A percentile compares a stretch with the other conserved stretches of the same genome.
Conservation (phyloP, 2,113 vertebrate species). For the Hippoglossus stenolepis region DNA sequence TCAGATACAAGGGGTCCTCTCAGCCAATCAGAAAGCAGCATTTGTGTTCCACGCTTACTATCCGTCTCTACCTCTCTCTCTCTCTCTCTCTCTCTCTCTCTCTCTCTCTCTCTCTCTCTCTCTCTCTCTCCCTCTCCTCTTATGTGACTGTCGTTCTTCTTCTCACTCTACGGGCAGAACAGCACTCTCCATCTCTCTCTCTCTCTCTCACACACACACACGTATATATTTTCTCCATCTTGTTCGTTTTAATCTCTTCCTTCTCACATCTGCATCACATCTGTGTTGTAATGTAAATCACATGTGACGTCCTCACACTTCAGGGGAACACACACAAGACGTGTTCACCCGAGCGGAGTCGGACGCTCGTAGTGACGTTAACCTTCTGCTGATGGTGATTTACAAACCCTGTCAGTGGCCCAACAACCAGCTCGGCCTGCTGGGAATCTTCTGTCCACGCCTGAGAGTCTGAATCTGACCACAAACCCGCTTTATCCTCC, state of each 20-base stretch:
- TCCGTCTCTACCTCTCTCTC: not conserved
- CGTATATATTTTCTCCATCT: not conserved
- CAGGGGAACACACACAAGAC: no score
- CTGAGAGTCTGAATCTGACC: no score
- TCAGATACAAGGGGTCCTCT: slow-evolving; percentile 67
- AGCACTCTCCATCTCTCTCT: not conserved
- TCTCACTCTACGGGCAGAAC: not conserved
- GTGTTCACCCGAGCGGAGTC: not conserved
- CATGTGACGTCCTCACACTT: no score
- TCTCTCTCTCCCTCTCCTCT: not conserved
- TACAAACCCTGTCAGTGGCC: no score
- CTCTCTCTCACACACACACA: not conserved
- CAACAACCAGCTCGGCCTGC: no score
- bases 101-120: not conserved
- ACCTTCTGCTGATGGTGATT: no score
- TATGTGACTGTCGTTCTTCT: slow-evolving; percentile 1
- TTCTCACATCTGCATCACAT: not conserved
- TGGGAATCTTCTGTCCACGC: no score
- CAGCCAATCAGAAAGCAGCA: slow-evolving; percentile 62
- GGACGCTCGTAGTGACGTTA: no score
- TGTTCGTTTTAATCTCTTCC: not conserved
- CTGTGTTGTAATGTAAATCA: no score
- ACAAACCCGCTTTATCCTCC: no score
- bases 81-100: not conserved
- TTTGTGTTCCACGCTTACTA: not conserved